phyloP scores from a whole-genome alignment of 2,113 vertebrate species.

The Elgaria multicarinata region DNA sequence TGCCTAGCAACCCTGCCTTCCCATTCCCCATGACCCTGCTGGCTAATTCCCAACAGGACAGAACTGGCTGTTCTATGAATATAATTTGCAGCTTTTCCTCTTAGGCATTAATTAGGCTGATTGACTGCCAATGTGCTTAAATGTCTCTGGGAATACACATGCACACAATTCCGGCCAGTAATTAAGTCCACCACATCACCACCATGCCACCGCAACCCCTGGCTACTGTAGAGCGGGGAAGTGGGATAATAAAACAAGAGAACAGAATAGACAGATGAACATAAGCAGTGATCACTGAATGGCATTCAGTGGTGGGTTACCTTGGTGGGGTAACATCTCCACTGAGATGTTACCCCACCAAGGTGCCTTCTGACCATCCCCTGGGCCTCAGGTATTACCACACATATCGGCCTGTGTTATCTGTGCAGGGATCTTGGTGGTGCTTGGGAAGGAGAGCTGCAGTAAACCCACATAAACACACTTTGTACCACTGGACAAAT shows the following conservation, averaged over 20 bases:
- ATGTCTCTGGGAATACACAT: background rate
- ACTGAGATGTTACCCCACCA: too few relatives aligned
- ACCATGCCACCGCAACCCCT: background rate
- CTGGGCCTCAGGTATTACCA: background rate
- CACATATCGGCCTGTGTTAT: background rate
- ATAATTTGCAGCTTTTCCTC: slow-evolving; percentile 22
- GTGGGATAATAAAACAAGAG: background rate
- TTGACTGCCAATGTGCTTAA: slow-evolving; percentile 17
- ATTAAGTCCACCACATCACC: background rate
- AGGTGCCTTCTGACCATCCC: background rate
- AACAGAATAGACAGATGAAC: too few relatives aligned
- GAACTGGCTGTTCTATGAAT: background rate
- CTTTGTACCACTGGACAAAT: too few relatives aligned
- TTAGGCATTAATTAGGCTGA: slow-evolving; percentile 14
- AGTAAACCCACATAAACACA: too few relatives aligned
- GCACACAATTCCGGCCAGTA: background rate
- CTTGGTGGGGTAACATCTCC: too few relatives aligned
- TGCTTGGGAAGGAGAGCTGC: too few relatives aligned
- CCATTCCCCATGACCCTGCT: background rate
- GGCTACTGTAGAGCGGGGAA: background rate
- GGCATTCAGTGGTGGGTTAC: too few relatives aligned
- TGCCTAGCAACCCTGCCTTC: background rate
- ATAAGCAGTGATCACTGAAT: background rate
- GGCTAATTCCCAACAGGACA: background rate
- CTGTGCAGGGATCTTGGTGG: background rate